Percentiles rank a stretch among this genome's conserved stretches.
These are phyloP conservation scores for Boleophthalmus pectinirostris DNA, from an alignment of 2,113 vertebrate genomes.

Conservation along the genomic window DNA sequence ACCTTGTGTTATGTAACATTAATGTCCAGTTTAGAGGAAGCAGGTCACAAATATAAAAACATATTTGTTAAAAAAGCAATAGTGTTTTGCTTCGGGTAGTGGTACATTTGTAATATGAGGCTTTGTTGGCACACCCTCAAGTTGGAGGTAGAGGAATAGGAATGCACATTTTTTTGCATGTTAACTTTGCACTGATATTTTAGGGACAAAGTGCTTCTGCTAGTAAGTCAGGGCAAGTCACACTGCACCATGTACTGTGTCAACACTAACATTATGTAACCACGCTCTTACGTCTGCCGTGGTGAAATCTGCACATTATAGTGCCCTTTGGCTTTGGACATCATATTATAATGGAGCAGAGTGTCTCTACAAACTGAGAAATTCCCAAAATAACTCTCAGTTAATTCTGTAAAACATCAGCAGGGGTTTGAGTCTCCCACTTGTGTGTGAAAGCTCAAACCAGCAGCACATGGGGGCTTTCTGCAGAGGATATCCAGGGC, in stretches of 20 bases:
- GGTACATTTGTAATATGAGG: background rate
- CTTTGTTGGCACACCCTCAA: background rate
- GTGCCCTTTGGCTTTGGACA: constrained; percentile 5
- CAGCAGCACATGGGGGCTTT: constrained; percentile 8
- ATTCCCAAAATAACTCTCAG: constrained; percentile 57
- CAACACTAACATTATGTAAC: constrained; percentile 56
- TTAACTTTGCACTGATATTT: constrained; percentile 14
- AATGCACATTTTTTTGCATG: background rate
- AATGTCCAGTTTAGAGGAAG: constrained; percentile 24
- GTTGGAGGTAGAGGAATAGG: background rate
- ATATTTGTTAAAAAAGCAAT: background rate
- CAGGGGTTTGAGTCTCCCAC: constrained; percentile 44
- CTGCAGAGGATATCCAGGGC: background rate
- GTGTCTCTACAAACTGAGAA: constrained; percentile 1
- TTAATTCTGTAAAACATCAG: constrained; percentile 54
- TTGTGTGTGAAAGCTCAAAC: constrained; percentile 34
- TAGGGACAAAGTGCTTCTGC: constrained; percentile 10
- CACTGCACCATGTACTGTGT: constrained; percentile 4
- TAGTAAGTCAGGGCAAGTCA: constrained; percentile 27
- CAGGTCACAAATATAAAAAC: background rate
- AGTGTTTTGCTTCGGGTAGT: background rate
- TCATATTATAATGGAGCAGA: constrained; percentile 16
- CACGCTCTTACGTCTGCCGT: constrained; percentile 15
- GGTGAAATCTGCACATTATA: constrained; percentile 31
- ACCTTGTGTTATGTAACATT: constrained; percentile 13